phyloP scores from a whole-genome alignment of 2,113 vertebrate species.

The Merops nubicus region DNA sequence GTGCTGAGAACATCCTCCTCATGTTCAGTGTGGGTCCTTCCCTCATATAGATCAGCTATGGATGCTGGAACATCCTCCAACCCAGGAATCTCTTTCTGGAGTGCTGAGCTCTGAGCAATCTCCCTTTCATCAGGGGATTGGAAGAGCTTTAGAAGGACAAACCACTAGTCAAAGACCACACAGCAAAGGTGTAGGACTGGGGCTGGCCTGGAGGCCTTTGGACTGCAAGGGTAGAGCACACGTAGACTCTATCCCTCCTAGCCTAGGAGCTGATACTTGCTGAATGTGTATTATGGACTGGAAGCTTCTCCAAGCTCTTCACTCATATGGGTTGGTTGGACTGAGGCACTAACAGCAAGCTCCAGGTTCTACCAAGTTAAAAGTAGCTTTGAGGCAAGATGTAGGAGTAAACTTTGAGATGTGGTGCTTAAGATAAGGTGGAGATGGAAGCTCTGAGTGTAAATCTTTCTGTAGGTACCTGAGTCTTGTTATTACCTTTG shows the following conservation, averaged over 20 bases:
- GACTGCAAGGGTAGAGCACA: not conserved
- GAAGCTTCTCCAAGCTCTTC: not conserved
- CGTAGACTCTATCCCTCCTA: not conserved
- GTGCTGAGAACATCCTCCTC: not conserved
- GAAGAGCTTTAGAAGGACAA: not conserved
- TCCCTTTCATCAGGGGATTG: not conserved
- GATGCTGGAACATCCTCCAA: not conserved
- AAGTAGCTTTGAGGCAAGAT: not conserved
- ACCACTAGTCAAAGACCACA: not conserved
- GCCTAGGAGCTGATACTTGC: not conserved
- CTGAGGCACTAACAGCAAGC: not conserved
- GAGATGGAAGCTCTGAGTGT: not conserved
- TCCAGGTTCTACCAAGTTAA: not conserved
- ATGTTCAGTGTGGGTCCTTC: not conserved
- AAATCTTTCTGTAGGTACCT: not conserved
- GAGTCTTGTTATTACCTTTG: not conserved
- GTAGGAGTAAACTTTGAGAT: not conserved
- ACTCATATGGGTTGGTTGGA: accelerated
- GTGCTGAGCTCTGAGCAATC: not conserved
- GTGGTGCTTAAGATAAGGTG: not conserved
- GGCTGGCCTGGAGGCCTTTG: not conserved
- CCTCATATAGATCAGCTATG: accelerated
- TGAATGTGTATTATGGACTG: accelerated
- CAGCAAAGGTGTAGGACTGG: too few species aligned
- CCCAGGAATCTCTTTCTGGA: not conserved